These are phyloP conservation scores for Temnopleurus reevesii DNA, from an alignment of 53 echinoderm and acorn worm species.

Conservation along the genomic window DNA sequence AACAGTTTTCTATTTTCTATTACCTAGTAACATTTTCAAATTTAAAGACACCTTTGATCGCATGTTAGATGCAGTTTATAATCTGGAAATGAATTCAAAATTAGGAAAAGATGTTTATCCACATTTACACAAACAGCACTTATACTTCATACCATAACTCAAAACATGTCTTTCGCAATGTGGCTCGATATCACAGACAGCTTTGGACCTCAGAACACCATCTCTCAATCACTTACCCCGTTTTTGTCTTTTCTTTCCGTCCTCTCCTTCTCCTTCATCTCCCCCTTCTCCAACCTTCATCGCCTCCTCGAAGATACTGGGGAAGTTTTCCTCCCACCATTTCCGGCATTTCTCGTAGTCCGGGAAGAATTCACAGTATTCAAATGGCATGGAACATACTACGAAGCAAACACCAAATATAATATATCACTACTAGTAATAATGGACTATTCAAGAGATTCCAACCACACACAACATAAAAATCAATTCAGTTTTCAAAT, in stretches of 20 bases:
- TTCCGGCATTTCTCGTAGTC: constrained; percentile 88
- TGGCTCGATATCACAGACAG: too few relatives aligned
- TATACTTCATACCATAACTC: too few relatives aligned
- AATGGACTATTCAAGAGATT: not conserved
- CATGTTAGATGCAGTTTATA: too few relatives aligned
- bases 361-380: constrained; percentile 89
- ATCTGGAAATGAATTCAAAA: too few relatives aligned
- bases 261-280: constrained; percentile 67
- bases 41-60: too few relatives aligned
- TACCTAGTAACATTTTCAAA: too few relatives aligned
- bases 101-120: too few relatives aligned
- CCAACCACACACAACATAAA: not conserved
- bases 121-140: too few relatives aligned
- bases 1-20: too few relatives aligned
- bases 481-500: too few relatives aligned
- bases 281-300: constrained; percentile 68
- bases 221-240: constrained; percentile 79
- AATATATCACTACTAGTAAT: not conserved
- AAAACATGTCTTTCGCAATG: too few relatives aligned
- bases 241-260: constrained; percentile 91
- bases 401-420: not conserved
- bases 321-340: constrained; percentile 87
- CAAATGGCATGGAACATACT: constrained; percentile 92
- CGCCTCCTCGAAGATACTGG: constrained; percentile 77
- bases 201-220: not conserved